Evolutionary conservation across 2,797 vertebrate species (phyloP).

Genomic region (Pseudopleuronectes americanus): DNA sequence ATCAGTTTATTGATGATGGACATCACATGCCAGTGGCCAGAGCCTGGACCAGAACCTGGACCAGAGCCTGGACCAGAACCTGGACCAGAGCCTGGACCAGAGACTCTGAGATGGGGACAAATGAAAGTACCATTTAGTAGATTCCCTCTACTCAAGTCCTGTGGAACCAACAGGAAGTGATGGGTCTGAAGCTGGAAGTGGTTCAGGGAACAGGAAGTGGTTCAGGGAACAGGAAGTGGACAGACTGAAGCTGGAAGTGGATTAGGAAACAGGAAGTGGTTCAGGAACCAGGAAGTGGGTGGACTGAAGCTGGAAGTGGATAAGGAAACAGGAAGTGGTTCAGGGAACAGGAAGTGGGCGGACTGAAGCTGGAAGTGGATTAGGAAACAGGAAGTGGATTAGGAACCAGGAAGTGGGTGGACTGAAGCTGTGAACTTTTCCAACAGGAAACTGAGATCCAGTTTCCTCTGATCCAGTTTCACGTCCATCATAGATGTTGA

Average conservation of each 20-base stretch:
- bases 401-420: background rate
- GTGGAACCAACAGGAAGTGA: background rate
- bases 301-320: no score
- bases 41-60: no score
- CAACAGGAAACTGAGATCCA: background rate
- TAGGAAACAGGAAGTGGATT: background rate
- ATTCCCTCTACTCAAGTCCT: no score
- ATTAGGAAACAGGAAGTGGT: background rate
- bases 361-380: background rate
- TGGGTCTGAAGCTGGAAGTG: no score
- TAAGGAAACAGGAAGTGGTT: background rate
- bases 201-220: background rate
- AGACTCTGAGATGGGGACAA: no score
- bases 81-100: no score
- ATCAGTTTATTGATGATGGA: no score
- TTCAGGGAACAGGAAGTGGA: background rate
- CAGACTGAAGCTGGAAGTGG: background rate
- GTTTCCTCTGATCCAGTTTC: constrained; percentile 9
- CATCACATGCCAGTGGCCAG: no score
- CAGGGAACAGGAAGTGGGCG: background rate
- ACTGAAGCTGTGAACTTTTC: background rate
- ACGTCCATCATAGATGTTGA: background rate
- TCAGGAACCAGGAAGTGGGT: background rate
- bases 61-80: no score
- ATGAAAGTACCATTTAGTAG: no score